Base-by-base conservation (phyloP, 2,888 invertebrate species). In the Parelbella ahira region DNA sequence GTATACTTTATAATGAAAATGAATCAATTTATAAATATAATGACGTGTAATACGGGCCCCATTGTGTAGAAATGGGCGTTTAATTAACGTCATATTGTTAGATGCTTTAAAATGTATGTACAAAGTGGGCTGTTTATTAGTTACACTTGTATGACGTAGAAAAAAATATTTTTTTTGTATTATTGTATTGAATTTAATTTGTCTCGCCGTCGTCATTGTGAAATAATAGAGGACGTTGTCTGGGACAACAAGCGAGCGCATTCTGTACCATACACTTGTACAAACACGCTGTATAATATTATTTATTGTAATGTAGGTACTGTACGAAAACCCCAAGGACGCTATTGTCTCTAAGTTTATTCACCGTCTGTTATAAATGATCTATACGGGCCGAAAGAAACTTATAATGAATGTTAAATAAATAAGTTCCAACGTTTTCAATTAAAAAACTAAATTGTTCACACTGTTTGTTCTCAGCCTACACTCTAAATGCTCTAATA, bases 241-340 rank as follows among this genome's bases (percentile, higher is more conserved):
- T 30, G 19, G 12, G 27, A 27, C 36, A 27, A 20, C 18, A 33
- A 8, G 37, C 44, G 48, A 38, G 37, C 11, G 44, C 27, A 37
- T 37, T 37, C 10, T 37, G 3, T 13, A 9, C 10, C 4, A 27
- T 24, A 50, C 72, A 76, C 61, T 65, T 75, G 73, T 57, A 45
- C 47, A 67, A 72, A 69, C 50, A 64, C 42, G 10, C 23, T 49
- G 32, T 48, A 47, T 46, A 55, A 49, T 48, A 53, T 49, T 49
- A 50, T 45, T 46, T 37, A 49, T 48, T 49, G 19, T 55, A 52
- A 50, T 48, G 33, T 49, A n/a, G n/a, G n/a, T n/a, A n/a, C n/a
- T 53, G 51, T 47, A 60, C 60, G 49, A 63, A 64, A 62, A 54
- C 60, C 52, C 54, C 68, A 67, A 74, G 72, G 71, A 45, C 59